A percentile compares a stretch with the other conserved stretches of the same genome.
Conservation (phyloP, 1,140 invertebrate species). For the Portunus trituberculatus region DNA sequence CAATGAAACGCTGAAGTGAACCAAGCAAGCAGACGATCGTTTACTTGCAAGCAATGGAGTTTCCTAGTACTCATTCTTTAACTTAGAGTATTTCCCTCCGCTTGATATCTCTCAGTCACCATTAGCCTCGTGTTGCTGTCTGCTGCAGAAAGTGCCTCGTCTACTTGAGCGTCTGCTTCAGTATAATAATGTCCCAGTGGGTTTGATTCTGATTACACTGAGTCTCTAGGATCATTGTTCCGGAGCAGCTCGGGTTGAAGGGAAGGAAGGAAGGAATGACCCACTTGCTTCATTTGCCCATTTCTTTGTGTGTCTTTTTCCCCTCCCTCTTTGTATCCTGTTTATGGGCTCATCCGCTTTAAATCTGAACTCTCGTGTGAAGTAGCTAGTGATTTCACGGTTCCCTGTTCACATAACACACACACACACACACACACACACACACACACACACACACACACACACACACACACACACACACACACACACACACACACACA, state of each 20-base stretch:
- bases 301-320: background rate
- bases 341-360: background rate
- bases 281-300: background rate
- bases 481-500: background rate
- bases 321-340: background rate
- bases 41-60: background rate
- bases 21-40: too few species aligned
- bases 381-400: too few species aligned
- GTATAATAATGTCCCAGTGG: background rate
- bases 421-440: slow-evolving; percentile 11
- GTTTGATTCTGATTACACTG: background rate
- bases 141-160: too few species aligned
- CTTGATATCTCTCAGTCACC: background rate
- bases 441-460: slow-evolving; percentile 1
- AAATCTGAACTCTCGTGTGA: background rate
- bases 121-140: too few species aligned
- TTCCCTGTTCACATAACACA: background rate
- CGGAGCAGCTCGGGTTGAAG: background rate
- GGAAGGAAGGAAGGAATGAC: background rate
- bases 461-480: background rate
- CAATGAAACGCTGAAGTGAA: too few species aligned
- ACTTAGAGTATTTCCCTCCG: background rate
- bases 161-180: background rate
- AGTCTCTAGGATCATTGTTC: background rate
- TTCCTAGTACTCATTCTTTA: background rate